Percentiles rank a stretch among this genome's conserved stretches.
phyloP scores from a whole-genome alignment of 2,888 invertebrate genomes.

The Cheilosia vernalis region DNA sequence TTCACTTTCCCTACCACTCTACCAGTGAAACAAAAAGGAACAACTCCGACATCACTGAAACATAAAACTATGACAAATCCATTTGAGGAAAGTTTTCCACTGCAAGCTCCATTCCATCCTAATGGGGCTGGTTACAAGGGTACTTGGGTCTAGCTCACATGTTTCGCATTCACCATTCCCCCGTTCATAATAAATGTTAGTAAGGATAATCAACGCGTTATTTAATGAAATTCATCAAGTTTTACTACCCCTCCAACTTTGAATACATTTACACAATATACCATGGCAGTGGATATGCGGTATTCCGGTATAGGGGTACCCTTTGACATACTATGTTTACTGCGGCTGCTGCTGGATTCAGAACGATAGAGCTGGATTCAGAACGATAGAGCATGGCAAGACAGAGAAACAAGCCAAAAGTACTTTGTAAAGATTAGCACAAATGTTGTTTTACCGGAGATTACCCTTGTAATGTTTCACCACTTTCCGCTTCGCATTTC shows the following conservation, averaged over 20 bases:
- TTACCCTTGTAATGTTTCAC: slow-evolving; percentile 74
- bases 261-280: slow-evolving; percentile 35
- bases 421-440: slow-evolving; percentile 75
- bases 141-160: slow-evolving; percentile 26
- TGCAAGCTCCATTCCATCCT: neutral
- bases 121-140: slow-evolving; percentile 43
- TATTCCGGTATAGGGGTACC: slow-evolving; percentile 26
- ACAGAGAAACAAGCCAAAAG: slow-evolving; percentile 66
- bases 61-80: slow-evolving; percentile 64
- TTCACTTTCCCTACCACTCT: neutral
- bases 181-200: slow-evolving; percentile 65
- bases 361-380: slow-evolving; percentile 14
- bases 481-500: slow-evolving; percentile 73
- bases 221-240: slow-evolving; percentile 75
- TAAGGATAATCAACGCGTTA: slow-evolving; percentile 72
- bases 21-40: slow-evolving; percentile 3
- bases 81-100: slow-evolving; percentile 35
- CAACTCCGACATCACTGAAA: slow-evolving; percentile 1
- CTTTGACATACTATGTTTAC: slow-evolving; percentile 44
- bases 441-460: slow-evolving; percentile 75
- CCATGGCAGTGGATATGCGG: slow-evolving; percentile 17
- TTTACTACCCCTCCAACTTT: slow-evolving; percentile 21
- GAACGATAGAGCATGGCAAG: slow-evolving; percentile 41
- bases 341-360: slow-evolving; percentile 4
- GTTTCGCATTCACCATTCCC: neutral